Base-by-base conservation (phyloP, 2,888 invertebrate genomes). In the Sceliomorpha sp. region DNA sequence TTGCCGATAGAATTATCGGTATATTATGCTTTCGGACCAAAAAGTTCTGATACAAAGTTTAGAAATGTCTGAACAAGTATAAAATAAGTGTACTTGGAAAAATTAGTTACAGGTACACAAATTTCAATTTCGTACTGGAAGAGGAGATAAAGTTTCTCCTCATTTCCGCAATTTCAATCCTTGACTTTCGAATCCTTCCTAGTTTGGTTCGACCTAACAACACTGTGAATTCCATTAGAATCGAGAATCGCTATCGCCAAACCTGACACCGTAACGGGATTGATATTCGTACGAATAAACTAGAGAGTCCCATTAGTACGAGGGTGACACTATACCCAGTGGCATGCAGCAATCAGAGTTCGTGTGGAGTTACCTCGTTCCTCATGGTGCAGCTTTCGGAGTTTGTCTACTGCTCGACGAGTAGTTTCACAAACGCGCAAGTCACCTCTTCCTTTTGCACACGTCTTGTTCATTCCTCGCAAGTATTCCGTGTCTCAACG, bases 271-370 rank as follows among this genome's bases (percentile, higher is more conserved):
- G 24, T 44, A 34, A 26, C 34, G 27, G 29, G 50, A 63, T 58
- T 62, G 55, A 55, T 59, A 63, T 55, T 50, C 44, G 26, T 50
- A 32, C 32, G 48, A 59, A 55, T 55, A 34, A 66, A 44, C 47
- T 47, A 27, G 27, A 56, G 60, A 58, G 62, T 39, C 44, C 48
- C 51, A 69, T 66, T 58, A 62, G 34, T 27, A 42, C 44, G 45
- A 50, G 36, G 45, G 45, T 48, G 58, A 37, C 40, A 40, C 48
- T 60, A 45, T 37, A 55, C 60, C 47, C 51, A 58, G 68, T 59
- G 68, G 74, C 72, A 67, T 73, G 73, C 68, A 71, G 79, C 83
- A 83, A 83, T 84, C 83, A 83, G 78, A 83, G 76, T 81, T 83
- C 75, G 73, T 64, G 66, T 42, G 48, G 71, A 80, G 80, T 82